Evolutionary conservation across 2,888 invertebrate genomes (phyloP).

Genomic region (Myathropa florea): DNA sequence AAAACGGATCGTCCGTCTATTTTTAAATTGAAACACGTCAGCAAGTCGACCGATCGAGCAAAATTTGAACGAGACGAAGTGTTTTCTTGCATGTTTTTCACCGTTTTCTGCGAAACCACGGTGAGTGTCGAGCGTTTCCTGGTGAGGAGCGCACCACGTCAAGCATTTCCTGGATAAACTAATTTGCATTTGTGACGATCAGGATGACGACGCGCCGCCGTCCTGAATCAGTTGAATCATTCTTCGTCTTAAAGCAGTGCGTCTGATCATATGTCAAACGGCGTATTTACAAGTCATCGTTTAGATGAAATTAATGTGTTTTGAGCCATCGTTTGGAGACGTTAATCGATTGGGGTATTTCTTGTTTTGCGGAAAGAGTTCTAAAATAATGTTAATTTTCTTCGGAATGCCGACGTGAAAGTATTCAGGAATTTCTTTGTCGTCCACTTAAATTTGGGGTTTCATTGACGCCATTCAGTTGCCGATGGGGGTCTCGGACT

Average conservation of each 20-base stretch:
- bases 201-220: not conserved
- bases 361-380: not conserved
- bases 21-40: not conserved
- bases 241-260: not conserved
- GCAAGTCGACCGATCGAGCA: no score
- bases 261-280: not conserved
- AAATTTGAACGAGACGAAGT: no score
- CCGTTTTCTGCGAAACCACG: not conserved
- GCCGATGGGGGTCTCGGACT: not conserved
- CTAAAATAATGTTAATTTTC: not conserved
- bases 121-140: not conserved
- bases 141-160: not conserved
- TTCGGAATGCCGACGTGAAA: not conserved
- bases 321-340: not conserved
- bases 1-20: not conserved
- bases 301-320: not conserved
- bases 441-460: not conserved
- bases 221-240: not conserved
- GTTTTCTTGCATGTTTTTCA: not conserved
- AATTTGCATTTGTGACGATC: not conserved
- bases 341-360: not conserved
- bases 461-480: not conserved
- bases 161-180: not conserved
- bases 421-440: not conserved
- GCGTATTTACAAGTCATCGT: not conserved